Base-by-base conservation (phyloP, 2,113 vertebrate genomes). In the Psilopogon haemacephalus region DNA sequence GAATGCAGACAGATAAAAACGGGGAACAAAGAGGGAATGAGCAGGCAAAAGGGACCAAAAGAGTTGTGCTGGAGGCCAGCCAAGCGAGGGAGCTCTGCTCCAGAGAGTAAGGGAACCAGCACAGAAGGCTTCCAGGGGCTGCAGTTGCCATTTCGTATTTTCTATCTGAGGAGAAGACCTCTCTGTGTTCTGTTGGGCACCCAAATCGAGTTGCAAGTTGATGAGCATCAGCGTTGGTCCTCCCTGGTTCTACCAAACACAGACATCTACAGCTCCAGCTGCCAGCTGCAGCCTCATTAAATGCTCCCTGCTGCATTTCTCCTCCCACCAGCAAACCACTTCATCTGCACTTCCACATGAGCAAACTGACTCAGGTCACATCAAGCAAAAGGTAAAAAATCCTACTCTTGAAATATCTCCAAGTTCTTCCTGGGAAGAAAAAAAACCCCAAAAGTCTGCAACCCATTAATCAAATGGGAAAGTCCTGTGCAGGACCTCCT, bases 1-100 rank as follows among this genome's bases (percentile, higher is more conserved):
- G 86, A 95, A 93, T 89, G 78, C 60, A 91, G 82, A 87, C 55
- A 95, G 78, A 76, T 40, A 68, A 77, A 86, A 84, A 62, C 6
- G 73, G 32, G 40, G 67, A 92, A 94, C 86, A 88, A 95, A 84
- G 89, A 60, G n/a, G 74, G 35, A 5, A 10, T 50, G 44, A 81
- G 38, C 62, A 81, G n/a, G 33, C 56, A 94, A 28, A 28, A 54
- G n/a, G 48, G 68, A 77, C 52, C 72, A 67, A 81, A 90, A 76
- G 3, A 86, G 76, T 48, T 55, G 40, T 0, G 0, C 24, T 72
- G 67, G 81, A 89, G 33, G 52, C 52, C 64, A 71, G 75, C 28
- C 68, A 94, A 94, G 48, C 4, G 30, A 94, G 60, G 2, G 4
- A 92, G 58, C 50, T 89, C 85, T 89, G 56, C 46, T 84, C 52